Evolutionary conservation across 2,113 vertebrate genomes (phyloP).

Genomic region (Ctenomys sociabilis): DNA sequence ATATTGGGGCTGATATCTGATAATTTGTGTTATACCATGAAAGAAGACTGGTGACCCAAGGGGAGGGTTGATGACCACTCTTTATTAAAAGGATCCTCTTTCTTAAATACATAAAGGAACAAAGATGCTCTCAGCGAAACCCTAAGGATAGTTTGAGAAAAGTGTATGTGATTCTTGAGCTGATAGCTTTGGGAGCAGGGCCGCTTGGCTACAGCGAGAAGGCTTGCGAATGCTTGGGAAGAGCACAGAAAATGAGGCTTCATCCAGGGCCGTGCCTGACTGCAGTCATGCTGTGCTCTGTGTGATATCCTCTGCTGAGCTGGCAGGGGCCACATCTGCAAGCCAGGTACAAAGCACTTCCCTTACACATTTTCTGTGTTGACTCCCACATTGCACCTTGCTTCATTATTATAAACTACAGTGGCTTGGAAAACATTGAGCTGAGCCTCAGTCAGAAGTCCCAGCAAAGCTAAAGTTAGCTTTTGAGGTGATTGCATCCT

Average conservation of each 20-base stretch:
- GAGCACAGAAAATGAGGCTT: background rate
- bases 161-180: too few species aligned
- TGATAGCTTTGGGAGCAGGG: too few species aligned
- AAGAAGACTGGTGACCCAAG: background rate
- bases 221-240: too few species aligned
- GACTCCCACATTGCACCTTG: too few species aligned
- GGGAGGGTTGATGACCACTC: background rate
- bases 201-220: too few species aligned
- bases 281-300: too few species aligned
- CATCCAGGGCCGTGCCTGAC: too few species aligned
- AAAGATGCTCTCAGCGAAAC: too few species aligned
- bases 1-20: background rate
- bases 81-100: background rate
- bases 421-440: background rate
- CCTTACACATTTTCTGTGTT: background rate
- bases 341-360: background rate
- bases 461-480: background rate
- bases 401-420: background rate
- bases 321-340: background rate
- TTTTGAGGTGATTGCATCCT: background rate
- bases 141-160: too few species aligned
- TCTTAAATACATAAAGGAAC: background rate
- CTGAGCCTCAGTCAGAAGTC: background rate
- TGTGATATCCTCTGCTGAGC: background rate
- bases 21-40: background rate